Evolutionary conservation across 2,113 vertebrate species (phyloP).

Genomic region (Myrmophylax atrothorax): DNA sequence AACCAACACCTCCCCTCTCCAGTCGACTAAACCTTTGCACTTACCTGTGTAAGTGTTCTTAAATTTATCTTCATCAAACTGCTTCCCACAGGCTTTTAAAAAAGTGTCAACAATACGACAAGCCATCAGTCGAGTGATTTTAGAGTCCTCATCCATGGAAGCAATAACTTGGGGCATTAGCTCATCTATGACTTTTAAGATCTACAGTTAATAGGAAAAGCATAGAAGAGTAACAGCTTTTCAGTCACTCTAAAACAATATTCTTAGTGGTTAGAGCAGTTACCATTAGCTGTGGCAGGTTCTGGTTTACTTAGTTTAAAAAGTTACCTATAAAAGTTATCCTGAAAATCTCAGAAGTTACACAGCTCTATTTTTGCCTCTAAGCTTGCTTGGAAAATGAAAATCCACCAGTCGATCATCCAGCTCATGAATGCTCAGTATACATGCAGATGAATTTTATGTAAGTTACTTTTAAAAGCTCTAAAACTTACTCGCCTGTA

Average conservation of each 20-base stretch:
- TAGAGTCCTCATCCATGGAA: slow-evolving; percentile 88
- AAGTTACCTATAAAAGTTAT: neutral
- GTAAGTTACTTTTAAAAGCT: neutral
- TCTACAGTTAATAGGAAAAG: slow-evolving; percentile 64
- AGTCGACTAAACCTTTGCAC: neutral
- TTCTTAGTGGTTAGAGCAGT: neutral
- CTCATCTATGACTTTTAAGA: slow-evolving; percentile 72
- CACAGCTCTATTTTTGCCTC: neutral
- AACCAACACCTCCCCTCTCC: neutral
- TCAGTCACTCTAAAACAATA: neutral
- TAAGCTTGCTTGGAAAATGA: neutral
- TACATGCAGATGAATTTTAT: neutral
- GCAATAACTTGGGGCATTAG: slow-evolving; percentile 80
- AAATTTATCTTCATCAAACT: slow-evolving; percentile 76
- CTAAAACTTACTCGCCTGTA: neutral
- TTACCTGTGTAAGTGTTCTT: slow-evolving; percentile 88
- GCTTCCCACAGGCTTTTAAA: slow-evolving; percentile 66
- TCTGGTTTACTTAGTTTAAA: neutral
- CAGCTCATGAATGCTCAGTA: neutral
- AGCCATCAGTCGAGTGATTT: slow-evolving; percentile 81
- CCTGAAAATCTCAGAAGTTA: neutral
- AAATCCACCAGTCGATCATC: neutral
- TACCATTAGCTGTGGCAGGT: neutral
- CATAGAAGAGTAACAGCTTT: neutral
- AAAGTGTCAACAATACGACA: slow-evolving; percentile 79